Evolutionary conservation across 2,113 vertebrate species (phyloP).

Genomic region (Numida meleagris): DNA sequence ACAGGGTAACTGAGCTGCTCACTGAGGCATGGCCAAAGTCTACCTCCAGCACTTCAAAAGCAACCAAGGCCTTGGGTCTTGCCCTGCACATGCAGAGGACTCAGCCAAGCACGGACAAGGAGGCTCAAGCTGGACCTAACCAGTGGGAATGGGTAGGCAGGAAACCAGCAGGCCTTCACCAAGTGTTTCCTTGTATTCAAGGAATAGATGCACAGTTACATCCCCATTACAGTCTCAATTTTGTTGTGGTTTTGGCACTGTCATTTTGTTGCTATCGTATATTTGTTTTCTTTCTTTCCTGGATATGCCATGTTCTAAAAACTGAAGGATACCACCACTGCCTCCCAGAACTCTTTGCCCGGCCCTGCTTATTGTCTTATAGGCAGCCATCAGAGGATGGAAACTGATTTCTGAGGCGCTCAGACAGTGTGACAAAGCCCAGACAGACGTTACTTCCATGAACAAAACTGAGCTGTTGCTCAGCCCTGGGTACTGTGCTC

Average conservation of each 20-base stretch:
- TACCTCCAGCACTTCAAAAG: neutral
- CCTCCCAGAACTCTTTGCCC: neutral
- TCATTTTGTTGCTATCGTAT: no score
- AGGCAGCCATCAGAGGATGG: neutral
- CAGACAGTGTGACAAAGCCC: neutral
- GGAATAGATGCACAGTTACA: neutral
- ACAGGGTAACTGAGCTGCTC: neutral
- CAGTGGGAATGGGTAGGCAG: neutral
- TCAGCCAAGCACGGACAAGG: neutral
- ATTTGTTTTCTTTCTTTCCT: neutral
- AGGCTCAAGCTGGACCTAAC: neutral
- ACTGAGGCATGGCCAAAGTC: neutral
- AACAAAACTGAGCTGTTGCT: neutral
- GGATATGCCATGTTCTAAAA: neutral
- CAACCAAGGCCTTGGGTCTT: neutral
- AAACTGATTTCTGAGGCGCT: neutral
- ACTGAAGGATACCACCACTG: neutral
- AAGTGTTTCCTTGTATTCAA: neutral
- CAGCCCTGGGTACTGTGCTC: neutral
- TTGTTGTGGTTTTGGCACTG: rapidly evolving
- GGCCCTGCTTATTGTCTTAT: neutral
- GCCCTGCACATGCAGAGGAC: neutral
- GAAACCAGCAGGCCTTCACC: neutral
- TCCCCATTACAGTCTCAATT: no score
- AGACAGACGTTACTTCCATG: neutral